Percentiles rank a stretch among this genome's conserved stretches.
These are phyloP conservation scores for Xestoiulus laeticollis DNA, from an alignment of 2,888 invertebrate genomes.

Conservation along the genomic window DNA sequence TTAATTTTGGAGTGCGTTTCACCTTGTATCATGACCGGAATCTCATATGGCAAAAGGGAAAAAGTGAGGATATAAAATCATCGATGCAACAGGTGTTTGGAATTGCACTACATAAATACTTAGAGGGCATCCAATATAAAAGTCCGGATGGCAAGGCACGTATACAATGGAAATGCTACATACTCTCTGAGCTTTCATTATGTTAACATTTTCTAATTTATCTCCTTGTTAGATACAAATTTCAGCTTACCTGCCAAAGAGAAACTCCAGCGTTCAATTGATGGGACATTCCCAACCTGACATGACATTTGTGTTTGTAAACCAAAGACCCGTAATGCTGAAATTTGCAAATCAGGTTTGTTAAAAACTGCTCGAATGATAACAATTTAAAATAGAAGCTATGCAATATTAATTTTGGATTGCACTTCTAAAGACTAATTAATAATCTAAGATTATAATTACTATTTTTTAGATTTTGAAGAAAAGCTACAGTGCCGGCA, in stretches of 20 bases:
- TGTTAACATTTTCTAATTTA: not conserved
- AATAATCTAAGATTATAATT: not conserved
- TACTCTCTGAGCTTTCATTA: not conserved
- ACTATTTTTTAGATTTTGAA: constrained; percentile 65
- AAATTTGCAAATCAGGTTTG: constrained; percentile 49
- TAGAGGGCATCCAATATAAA: not conserved
- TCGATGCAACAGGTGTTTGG: constrained; percentile 44
- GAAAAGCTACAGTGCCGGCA: constrained; percentile 57
- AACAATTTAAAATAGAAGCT: not conserved
- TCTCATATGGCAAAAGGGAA: constrained; percentile 45
- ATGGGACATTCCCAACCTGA: constrained; percentile 48
- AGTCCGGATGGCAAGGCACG: constrained; percentile 39
- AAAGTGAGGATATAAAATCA: constrained; percentile 6
- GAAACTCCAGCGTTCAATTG: not conserved
- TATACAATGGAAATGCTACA: not conserved
- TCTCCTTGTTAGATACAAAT: not conserved
- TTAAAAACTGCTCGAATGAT: not conserved
- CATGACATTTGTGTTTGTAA: constrained; percentile 50
- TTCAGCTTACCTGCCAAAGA: constrained; percentile 41
- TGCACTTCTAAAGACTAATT: no score
- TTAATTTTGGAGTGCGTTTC: constrained; percentile 67
- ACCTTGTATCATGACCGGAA: constrained; percentile 66
- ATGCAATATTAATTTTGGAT: not conserved
- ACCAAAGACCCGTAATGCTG: constrained; percentile 44
- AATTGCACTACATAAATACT: not conserved